phyloP scores from a whole-genome alignment of 2,113 vertebrate species.

The Microtus richardsoni region DNA sequence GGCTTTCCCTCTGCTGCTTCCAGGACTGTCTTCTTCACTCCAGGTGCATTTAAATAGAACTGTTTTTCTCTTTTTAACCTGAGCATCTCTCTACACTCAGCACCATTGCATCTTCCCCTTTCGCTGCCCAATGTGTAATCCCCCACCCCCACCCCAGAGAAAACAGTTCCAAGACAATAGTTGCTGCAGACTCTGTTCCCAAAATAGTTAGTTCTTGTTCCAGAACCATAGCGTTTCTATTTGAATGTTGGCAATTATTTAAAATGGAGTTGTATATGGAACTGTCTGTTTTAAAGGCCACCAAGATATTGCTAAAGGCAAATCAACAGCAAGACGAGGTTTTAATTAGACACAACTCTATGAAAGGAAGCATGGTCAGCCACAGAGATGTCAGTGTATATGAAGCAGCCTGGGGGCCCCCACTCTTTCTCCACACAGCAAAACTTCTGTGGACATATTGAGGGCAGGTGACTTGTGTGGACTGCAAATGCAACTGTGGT shows the following conservation, averaged over 20 bases:
- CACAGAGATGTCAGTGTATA: neutral
- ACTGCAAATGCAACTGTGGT: neutral
- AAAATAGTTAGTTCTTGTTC: neutral
- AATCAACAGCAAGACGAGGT: neutral
- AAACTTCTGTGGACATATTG: neutral
- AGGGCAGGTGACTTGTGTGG: neutral
- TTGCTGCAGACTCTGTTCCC: neutral
- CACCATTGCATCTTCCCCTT: neutral
- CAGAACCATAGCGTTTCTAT: neutral
- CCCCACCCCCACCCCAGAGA: neutral
- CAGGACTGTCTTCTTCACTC: neutral
- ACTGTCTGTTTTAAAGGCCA: neutral
- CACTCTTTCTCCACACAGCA: neutral
- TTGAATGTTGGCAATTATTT: slow-evolving; percentile 44
- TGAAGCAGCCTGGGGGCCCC: neutral
- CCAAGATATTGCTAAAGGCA: slow-evolving; percentile 11
- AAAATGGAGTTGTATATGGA: slow-evolving; percentile 10
- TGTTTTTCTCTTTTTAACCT: neutral
- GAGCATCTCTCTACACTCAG: neutral
- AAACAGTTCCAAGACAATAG: neutral
- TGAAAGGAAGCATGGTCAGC: neutral
- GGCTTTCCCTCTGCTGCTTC: neutral
- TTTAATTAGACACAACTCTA: neutral
- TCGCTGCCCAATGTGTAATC: neutral
- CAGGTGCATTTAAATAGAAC: neutral